Percentiles rank a stretch among this genome's conserved stretches.
Conservation (phyloP, 2,888 invertebrate species). For the Gastracanthus pulcherrimus region DNA sequence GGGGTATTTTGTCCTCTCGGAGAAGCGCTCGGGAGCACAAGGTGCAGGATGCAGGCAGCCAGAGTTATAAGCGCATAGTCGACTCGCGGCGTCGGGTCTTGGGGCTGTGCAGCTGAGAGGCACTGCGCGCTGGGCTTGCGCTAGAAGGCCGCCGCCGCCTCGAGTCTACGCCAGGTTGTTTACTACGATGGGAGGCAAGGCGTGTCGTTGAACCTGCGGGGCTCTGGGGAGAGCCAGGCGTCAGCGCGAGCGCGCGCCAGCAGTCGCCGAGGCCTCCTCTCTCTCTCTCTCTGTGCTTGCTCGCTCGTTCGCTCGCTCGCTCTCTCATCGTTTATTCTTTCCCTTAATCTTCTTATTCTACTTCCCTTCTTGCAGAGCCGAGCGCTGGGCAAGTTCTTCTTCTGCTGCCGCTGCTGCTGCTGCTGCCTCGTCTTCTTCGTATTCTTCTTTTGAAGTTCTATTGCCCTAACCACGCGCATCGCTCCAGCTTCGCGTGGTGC, state of each 20-base stretch:
- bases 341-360: conserved; percentile 57
- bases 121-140: conserved; percentile 43
- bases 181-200: conserved; percentile 75
- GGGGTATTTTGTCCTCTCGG: too few relatives aligned
- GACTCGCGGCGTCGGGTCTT: too few relatives aligned
- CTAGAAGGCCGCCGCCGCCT: conserved; percentile 65
- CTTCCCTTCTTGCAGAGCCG: conserved; percentile 53
- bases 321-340: conserved; percentile 60
- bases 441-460: conserved; percentile 37
- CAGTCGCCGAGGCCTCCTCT: conserved; percentile 63
- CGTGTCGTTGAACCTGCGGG: conserved; percentile 73
- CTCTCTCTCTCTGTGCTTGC: conserved; percentile 57
- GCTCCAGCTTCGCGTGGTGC: conserved; percentile 41
- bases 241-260: conserved; percentile 39
- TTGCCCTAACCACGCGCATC: conserved; percentile 32
- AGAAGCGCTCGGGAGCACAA: too few relatives aligned
- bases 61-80: not conserved
- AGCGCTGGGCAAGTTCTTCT: conserved; percentile 38
- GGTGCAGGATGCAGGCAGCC: too few relatives aligned
- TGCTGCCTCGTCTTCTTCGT: conserved; percentile 54
- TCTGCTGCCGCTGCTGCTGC: conserved; percentile 34
- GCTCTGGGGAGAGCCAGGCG: conserved; percentile 65
- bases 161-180: conserved; percentile 74
- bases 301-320: conserved; percentile 61
- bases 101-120: too few relatives aligned